Evolutionary conservation across 2,888 invertebrate genomes (phyloP).

Genomic region (Blomia tropicalis): DNA sequence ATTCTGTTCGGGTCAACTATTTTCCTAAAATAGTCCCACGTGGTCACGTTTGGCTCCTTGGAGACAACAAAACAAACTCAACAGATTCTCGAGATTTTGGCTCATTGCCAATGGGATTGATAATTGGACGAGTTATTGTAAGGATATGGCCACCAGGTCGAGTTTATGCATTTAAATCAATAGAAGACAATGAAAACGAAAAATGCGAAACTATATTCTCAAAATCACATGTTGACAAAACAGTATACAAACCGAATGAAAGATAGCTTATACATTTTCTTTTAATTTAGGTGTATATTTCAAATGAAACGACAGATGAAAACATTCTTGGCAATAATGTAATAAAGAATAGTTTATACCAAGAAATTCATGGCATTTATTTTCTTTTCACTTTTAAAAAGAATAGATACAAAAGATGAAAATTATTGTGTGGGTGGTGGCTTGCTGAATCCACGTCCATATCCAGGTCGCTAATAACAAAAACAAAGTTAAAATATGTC

Average conservation of each 20-base stretch:
- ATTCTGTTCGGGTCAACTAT: neutral
- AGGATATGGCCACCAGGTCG: conserved; percentile 11
- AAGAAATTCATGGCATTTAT: too few species aligned
- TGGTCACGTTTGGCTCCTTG: conserved; percentile 80
- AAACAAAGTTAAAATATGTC: neutral
- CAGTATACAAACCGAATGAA: neutral
- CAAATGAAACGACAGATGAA: too few species aligned
- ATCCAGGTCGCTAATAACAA: conserved; percentile 9
- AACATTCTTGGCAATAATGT: too few species aligned
- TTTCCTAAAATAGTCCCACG: conserved; percentile 47
- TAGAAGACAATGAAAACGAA: neutral
- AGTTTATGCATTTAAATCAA: too few species aligned
- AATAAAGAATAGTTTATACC: too few species aligned
- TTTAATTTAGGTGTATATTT: neutral
- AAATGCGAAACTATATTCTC: too few species aligned
- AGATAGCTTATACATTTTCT: neutral
- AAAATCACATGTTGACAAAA: neutral
- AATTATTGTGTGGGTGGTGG: too few species aligned
- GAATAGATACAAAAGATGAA: too few species aligned
- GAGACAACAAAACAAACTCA: conserved; percentile 69
- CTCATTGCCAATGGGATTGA: conserved; percentile 66
- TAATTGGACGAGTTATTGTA: conserved; percentile 52
- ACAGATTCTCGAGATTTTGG: conserved; percentile 73
- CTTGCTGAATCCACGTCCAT: conserved; percentile 19
- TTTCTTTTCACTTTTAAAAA: too few species aligned